A percentile compares a stretch with the other conserved stretches of the same genome.
Evolutionary conservation across 2,797 vertebrate species (phyloP).

Genomic region (Lycodopsis pacificus): DNA sequence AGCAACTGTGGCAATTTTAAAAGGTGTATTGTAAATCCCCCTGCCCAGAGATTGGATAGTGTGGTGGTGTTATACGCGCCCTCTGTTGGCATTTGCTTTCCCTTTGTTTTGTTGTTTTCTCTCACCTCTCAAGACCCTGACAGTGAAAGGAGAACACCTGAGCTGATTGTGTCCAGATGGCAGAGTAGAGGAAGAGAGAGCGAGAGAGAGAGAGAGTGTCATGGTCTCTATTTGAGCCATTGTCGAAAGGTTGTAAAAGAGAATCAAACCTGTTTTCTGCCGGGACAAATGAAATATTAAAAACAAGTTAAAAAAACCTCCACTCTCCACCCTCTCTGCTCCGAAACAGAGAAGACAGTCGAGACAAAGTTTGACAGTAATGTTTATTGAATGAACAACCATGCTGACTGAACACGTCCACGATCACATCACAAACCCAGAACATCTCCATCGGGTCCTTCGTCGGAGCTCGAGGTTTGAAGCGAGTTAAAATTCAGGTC

Average conservation of each 20-base stretch:
- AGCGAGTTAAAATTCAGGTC: constrained; percentile 44
- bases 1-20: not conserved
- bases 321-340: not conserved
- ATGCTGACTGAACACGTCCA: constrained; percentile 78
- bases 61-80: too few species aligned
- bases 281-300: not conserved
- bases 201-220: too few species aligned
- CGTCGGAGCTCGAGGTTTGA: constrained; percentile 20
- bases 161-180: constrained; percentile 1
- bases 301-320: not conserved
- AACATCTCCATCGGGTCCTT: constrained; percentile 25
- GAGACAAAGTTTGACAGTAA: constrained; percentile 64
- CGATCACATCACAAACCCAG: constrained; percentile 75
- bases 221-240: not conserved
- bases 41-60: too few species aligned
- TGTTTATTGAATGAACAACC: constrained; percentile 79
- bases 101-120: not conserved
- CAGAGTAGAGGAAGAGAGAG: not conserved
- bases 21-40: too few species aligned
- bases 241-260: not conserved
- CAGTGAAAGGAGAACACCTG: not conserved
- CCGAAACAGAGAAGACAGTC: constrained; percentile 28
- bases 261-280: not conserved
- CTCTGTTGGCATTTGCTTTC: not conserved
- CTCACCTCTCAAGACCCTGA: not conserved